Percentiles rank a stretch among this genome's conserved stretches.
Evolutionary conservation across 2,888 invertebrate genomes (phyloP).

Genomic region (Napeogenes inachia): DNA sequence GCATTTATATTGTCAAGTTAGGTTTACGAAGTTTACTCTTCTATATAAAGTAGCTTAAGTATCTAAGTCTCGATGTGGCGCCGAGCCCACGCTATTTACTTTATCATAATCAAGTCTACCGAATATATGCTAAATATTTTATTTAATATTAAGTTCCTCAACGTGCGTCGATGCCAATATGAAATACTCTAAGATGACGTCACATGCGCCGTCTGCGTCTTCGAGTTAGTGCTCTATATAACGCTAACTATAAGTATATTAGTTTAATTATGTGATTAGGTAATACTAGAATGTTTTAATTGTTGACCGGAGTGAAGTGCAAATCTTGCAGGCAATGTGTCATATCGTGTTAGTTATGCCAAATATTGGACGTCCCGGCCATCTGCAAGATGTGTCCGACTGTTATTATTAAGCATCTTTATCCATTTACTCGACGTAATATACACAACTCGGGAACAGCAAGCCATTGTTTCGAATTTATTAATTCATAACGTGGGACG

Average conservation of each 20-base stretch:
- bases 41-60: slow-evolving; percentile 28
- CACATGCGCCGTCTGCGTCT: slow-evolving; percentile 8
- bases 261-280: slow-evolving; percentile 41
- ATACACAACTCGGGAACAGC: not conserved
- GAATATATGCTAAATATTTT: not conserved
- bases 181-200: slow-evolving; percentile 17
- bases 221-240: slow-evolving; percentile 35
- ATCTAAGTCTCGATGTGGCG: slow-evolving; percentile 8
- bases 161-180: slow-evolving; percentile 11
- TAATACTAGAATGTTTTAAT: slow-evolving; percentile 35
- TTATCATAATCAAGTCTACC: not conserved
- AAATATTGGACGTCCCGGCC: slow-evolving; percentile 28
- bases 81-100: not conserved
- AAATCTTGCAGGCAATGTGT: slow-evolving; percentile 40
- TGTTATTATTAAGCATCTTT: not conserved
- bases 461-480: slow-evolving; percentile 24
- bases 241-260: slow-evolving; percentile 28
- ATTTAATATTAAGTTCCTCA: not conserved
- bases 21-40: slow-evolving; percentile 33
- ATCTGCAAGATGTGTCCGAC: slow-evolving; percentile 5
- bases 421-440: not conserved
- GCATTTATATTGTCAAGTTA: slow-evolving; percentile 58
- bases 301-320: slow-evolving; percentile 45
- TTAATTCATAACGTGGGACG: slow-evolving; percentile 12
- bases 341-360: slow-evolving; percentile 51